phyloP scores from a whole-genome alignment of 92 coral and sea anemone species.

The Pocillopora meandrina region DNA sequence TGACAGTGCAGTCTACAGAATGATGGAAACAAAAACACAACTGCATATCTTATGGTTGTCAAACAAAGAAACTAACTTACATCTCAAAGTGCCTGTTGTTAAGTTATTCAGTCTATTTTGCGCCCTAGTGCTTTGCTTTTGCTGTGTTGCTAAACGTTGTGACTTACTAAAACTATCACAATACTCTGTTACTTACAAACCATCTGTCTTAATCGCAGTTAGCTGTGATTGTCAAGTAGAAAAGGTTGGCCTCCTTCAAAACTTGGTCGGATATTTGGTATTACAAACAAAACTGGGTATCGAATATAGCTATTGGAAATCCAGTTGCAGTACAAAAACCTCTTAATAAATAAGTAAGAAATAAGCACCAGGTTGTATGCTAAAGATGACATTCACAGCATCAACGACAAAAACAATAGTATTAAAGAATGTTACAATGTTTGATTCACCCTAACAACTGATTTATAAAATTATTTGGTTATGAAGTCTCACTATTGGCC shows the following conservation, averaged over 20 bases:
- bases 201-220: too few relatives aligned
- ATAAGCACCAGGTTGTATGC: not conserved
- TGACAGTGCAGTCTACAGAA: not conserved
- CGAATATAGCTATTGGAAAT: not conserved
- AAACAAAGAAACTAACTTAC: not conserved
- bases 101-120: not conserved
- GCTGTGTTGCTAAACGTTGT: too few relatives aligned
- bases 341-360: not conserved
- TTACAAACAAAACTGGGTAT: not conserved
- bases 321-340: not conserved
- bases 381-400: not conserved
- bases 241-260: too few relatives aligned
- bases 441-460: slow-evolving; percentile 2
- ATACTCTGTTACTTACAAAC: too few relatives aligned
- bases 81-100: not conserved
- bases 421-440: not conserved
- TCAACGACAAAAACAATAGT: not conserved
- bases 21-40: slow-evolving; percentile 5
- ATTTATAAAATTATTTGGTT: not conserved
- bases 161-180: too few relatives aligned
- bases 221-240: too few relatives aligned
- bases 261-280: too few relatives aligned
- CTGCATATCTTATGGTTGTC: slow-evolving; percentile 2
- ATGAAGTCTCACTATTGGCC: slow-evolving; percentile 6
- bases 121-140: too few relatives aligned